Percentiles rank a stretch among this genome's conserved stretches.
Conservation (phyloP, 2,888 invertebrate genomes). For the Helicoverpa assulta region DNA sequence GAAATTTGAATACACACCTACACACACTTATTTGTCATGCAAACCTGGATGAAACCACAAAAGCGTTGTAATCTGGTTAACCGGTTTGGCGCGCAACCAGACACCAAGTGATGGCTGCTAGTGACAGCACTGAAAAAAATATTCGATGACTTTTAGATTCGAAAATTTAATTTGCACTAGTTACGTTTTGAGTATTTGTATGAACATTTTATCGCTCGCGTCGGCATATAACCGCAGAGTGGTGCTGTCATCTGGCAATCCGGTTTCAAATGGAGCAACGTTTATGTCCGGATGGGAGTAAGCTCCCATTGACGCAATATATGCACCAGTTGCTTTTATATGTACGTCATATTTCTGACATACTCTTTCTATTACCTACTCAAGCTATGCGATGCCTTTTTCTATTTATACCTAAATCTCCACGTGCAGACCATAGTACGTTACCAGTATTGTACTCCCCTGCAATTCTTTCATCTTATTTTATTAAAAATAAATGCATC, state of each 20-base stretch:
- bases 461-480: background rate
- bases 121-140: constrained; percentile 68
- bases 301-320: constrained; percentile 55
- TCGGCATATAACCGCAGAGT: constrained; percentile 53
- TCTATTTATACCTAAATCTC: constrained; percentile 23
- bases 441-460: background rate
- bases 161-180: constrained; percentile 48
- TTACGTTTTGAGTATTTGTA: constrained; percentile 26
- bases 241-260: constrained; percentile 60
- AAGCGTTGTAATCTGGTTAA: constrained; percentile 78
- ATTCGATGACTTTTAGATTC: constrained; percentile 39
- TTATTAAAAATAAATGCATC: background rate
- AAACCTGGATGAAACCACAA: constrained; percentile 71
- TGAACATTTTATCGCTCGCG: constrained; percentile 32
- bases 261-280: constrained; percentile 61
- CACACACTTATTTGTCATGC: constrained; percentile 70
- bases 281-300: constrained; percentile 56
- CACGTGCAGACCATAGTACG: constrained; percentile 6
- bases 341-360: constrained; percentile 11
- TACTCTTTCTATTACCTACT: constrained; percentile 1
- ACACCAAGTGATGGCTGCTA: constrained; percentile 69
- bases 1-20: constrained; percentile 68
- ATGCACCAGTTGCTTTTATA: constrained; percentile 32
- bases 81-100: constrained; percentile 75
- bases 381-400: background rate